Evolutionary conservation across 1,140 invertebrate species (phyloP), one percentile per base, ranked within the genome.

Genomic region (Phymorhynchus buccinoides): DNA sequence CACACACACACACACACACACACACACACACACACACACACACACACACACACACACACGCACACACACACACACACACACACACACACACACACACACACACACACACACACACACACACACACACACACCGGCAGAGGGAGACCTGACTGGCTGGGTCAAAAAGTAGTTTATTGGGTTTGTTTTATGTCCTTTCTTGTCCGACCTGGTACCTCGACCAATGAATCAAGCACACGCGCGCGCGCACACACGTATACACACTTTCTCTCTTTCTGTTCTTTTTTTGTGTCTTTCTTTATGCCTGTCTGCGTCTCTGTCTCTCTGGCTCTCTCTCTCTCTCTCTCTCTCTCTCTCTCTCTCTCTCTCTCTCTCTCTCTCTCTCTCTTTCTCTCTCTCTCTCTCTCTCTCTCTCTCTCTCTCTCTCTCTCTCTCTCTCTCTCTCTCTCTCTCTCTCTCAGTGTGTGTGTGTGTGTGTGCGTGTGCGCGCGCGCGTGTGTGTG

Each of bases 401-500:
- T 42, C 35, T 42, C 1, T 44, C 42, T 52, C 4, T 1, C 3
- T 48, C 14, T 80, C 78, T 80, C 42, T 48, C 41, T 78, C 35
- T 7, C 75, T 78, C 75, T 48, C 78, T 80, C 3, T 80, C 2
- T 73, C 3, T 73, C 71, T 73, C 71, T 73, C 2, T 3, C 35
- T 3, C 71, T 39, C 41, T 35, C 35, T 39, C 35, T 35, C 41
- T 78, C 35, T 27, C 27, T 68, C 62, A 27, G 18, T 37, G 39
- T 42, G 41, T 41, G 16, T 78, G 39, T 75, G 16, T 35, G 71
- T 75, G 71, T 75, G 71, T 37, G 71, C 37, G 71, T 37, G 71
- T 75, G 71, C 37, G 71, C 37, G 71, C 22, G 71, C 37, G 71
- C 22, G 71, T 75, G 71, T 37, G 71, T 71, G 66, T n/a, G 66